Evolutionary conservation across 2,113 vertebrate species (phyloP).

Genomic region (Suricata suricatta): DNA sequence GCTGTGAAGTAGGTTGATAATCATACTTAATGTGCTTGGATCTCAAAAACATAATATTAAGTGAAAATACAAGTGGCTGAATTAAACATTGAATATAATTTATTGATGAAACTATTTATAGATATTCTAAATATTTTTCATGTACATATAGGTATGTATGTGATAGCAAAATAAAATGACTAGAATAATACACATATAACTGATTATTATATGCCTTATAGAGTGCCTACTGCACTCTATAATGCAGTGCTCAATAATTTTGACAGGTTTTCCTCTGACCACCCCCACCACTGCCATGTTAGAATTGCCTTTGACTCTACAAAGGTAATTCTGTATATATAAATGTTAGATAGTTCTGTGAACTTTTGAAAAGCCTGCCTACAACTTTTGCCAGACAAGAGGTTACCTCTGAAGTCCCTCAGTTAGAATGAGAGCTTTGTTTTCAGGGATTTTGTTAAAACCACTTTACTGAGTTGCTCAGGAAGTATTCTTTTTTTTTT

Average conservation of each 20-base stretch:
- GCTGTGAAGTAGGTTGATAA: neutral
- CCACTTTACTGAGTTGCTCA: neutral
- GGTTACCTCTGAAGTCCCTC: neutral
- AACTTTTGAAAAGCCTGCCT: neutral
- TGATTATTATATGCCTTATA: neutral
- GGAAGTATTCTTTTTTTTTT: neutral
- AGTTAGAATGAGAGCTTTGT: neutral
- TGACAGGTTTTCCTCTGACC: neutral
- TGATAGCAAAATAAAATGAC: slow-evolving; percentile 22
- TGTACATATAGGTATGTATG: neutral
- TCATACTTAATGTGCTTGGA: neutral
- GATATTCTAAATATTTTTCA: neutral
- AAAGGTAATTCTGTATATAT: neutral
- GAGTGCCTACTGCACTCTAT: too few species aligned
- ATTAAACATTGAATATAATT: neutral
- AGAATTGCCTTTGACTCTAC: neutral
- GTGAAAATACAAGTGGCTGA: neutral
- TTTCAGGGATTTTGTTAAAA: slow-evolving; percentile 1
- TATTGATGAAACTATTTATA: neutral
- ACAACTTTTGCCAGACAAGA: neutral
- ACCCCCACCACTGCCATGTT: neutral
- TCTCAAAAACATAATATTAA: neutral
- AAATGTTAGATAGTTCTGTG: neutral
- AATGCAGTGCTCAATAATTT: neutral
- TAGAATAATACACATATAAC: neutral